Evolutionary conservation across 2,113 vertebrate species (phyloP), one percentile per base, ranked within the genome.

Genomic region (Ochotona princeps): DNA sequence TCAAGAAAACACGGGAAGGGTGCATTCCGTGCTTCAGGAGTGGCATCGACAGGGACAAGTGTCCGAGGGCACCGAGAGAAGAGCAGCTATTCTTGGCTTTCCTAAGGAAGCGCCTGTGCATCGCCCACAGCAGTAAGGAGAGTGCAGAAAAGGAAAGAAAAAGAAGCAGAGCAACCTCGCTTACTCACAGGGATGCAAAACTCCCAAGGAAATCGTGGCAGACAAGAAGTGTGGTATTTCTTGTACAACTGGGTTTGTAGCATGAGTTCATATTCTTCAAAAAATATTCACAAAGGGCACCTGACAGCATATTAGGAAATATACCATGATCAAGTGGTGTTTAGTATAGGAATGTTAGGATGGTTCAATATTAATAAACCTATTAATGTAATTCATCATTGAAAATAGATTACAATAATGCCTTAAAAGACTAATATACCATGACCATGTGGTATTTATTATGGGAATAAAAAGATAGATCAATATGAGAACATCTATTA

Each of bases 401-500:
- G 90, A 75, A 96, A 95, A 87, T 49, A 89, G 69, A 72, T 49
- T 89, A 84, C 10, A 81, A 44, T 92, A 92, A 89, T 94, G 57
- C 60, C 44, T 88, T 96, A 91, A 95, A 94, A 95, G 80, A 92
- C 93, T 93, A 95, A 94, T 94, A 93, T 26, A 47, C 73, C 83
- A 69, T 90, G 75, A 90, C 83, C 63, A 90, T 74, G 60, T 89
- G 49, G 15, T 86, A 91, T 81, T 94, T 49, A 90, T 82, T 94
- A 95, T 1, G 92, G 14, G 14, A 95, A 76, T 84, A 91, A 94
- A 94, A 94, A 94, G 11, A 83, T 93, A 87, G 26, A 88, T 95
- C 54, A 66, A 70, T 95, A 91, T 25, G 89, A 91, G 30, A 96
- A 95, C 84, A 87, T 38, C 87, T 89, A 91, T 87, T 89, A 67